Percentiles rank a stretch among this genome's conserved stretches.
These are phyloP conservation scores for Arrhopalites spinosus DNA, from an alignment of 2,888 invertebrate species.

Conservation along the genomic window DNA sequence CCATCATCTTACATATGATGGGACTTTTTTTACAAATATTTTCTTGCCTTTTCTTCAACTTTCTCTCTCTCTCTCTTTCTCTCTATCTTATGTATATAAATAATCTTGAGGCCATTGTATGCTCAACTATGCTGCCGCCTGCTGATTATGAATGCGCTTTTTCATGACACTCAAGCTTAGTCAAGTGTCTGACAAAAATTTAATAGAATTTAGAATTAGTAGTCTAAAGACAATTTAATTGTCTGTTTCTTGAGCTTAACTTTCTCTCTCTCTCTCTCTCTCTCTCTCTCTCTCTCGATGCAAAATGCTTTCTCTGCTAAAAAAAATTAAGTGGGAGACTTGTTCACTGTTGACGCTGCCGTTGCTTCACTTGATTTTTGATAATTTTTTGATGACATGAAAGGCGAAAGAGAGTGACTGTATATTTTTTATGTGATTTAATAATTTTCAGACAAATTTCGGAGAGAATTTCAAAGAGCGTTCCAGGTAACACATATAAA, in stretches of 20 bases:
- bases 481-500: constrained; percentile 58
- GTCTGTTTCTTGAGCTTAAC: background rate
- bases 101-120: no score
- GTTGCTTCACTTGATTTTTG: background rate
- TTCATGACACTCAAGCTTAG: no score
- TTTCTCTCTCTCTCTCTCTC: constrained; percentile 4
- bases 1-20: no score
- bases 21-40: no score
- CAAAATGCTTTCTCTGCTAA: background rate
- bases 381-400: background rate
- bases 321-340: background rate
- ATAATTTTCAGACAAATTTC: constrained; percentile 69
- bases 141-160: no score
- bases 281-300: constrained; percentile 1
- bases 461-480: constrained; percentile 72
- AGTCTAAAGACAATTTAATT: background rate
- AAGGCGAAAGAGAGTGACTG: background rate
- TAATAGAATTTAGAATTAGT: no score
- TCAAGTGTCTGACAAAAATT: no score
- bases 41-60: no score
- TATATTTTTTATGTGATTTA: background rate
- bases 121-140: no score
- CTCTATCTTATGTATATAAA: no score
- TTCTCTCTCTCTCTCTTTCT: no score
- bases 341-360: background rate